A percentile compares a stretch with the other conserved stretches of the same genome.
Conservation (phyloP, 2,797 vertebrate species). For the Orestias chungarensis region DNA sequence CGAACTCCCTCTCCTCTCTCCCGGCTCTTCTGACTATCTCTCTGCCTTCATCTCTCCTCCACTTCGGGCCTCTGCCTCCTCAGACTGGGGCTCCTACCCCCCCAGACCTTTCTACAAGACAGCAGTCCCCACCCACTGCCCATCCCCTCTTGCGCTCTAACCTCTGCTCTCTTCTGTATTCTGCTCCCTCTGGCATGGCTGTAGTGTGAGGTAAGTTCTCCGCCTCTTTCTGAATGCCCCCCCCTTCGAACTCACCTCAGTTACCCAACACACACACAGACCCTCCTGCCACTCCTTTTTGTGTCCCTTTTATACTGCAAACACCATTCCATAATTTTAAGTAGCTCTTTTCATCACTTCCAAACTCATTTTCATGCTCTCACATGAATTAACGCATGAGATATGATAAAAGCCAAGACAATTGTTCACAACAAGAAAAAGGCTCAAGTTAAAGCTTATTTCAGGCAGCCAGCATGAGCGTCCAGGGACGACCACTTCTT, state of each 20-base stretch:
- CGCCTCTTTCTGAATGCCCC: constrained; percentile 76
- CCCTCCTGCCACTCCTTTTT: constrained; percentile 46
- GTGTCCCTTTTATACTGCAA: constrained; percentile 39
- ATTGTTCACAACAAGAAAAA: constrained; percentile 55
- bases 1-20: constrained; percentile 27
- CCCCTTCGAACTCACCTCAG: constrained; percentile 16
- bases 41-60: constrained; percentile 35
- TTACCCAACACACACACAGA: constrained; percentile 7
- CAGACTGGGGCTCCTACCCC: constrained; percentile 80
- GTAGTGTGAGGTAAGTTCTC: constrained; percentile 98
- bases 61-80: constrained; percentile 65
- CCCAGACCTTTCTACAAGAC: constrained; percentile 95
- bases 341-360: constrained; percentile 39
- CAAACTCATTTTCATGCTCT: constrained; percentile 62
- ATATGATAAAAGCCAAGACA: constrained; percentile 57
- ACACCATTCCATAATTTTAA: constrained; percentile 41
- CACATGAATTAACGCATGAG: constrained; percentile 38
- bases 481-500: too few species aligned
- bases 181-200: constrained; percentile 98
- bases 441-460: constrained; percentile 36
- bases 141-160: constrained; percentile 92
- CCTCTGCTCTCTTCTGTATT: constrained; percentile 99
- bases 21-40: constrained; percentile 19
- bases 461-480: too few species aligned
- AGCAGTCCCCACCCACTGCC: constrained; percentile 85